Evolutionary conservation across 1,140 invertebrate species (phyloP).

Genomic region (Galleria mellonella): DNA sequence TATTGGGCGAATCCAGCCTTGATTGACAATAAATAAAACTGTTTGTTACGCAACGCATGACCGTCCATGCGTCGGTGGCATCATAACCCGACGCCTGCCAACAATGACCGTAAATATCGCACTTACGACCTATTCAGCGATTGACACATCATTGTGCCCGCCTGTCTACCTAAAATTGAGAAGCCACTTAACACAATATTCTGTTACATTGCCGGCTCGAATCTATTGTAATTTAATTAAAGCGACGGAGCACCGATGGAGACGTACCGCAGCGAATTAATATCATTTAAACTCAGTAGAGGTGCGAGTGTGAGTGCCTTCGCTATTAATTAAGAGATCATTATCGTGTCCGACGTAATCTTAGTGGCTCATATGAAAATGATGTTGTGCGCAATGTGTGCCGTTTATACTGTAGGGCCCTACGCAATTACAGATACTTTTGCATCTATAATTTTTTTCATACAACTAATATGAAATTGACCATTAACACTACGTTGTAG

Average conservation of each 20-base stretch:
- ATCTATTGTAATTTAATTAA: constrained; percentile 1
- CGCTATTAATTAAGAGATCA: constrained; percentile 24
- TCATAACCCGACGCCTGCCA: constrained; percentile 4
- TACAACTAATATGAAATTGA: too few relatives aligned
- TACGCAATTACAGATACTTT: too few relatives aligned
- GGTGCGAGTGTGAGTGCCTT: constrained; percentile 5
- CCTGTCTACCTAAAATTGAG: not conserved
- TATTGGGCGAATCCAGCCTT: too few relatives aligned
- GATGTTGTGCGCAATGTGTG: not conserved
- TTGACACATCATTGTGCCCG: constrained; percentile 13
- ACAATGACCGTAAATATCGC: constrained; percentile 29
- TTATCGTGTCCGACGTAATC: constrained; percentile 7
- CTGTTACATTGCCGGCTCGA: constrained; percentile 4
- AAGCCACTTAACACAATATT: constrained; percentile 1
- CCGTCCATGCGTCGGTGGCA: not conserved
- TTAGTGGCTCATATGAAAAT: not conserved
- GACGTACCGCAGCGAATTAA: not conserved
- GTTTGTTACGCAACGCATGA: constrained; percentile 1
- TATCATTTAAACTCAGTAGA: constrained; percentile 3
- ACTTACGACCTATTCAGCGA: constrained; percentile 12
- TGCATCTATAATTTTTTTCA: too few relatives aligned
- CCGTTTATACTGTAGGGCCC: too few relatives aligned
- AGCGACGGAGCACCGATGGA: constrained; percentile 1
- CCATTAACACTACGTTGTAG: too few relatives aligned
- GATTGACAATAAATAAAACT: too few relatives aligned